Evolutionary conservation across 2,113 vertebrate genomes (phyloP).

Genomic region (Petrocephalus microphthalmus): DNA sequence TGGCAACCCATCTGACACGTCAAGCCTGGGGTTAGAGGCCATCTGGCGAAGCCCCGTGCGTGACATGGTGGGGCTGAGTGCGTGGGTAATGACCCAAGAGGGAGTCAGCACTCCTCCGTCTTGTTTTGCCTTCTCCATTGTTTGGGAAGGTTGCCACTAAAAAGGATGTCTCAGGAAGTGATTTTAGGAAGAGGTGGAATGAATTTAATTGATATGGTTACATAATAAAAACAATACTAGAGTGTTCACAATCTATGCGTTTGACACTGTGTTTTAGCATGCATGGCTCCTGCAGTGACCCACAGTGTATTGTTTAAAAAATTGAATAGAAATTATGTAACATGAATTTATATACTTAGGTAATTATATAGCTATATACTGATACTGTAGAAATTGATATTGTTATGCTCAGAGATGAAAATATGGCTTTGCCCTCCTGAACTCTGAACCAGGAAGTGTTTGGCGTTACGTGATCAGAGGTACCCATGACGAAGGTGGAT

Average conservation of each 20-base stretch:
- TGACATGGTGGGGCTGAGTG: not conserved
- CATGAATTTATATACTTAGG: not conserved
- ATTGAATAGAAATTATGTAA: not conserved
- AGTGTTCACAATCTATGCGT: not conserved
- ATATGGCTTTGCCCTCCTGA: not conserved
- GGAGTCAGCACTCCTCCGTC: not conserved
- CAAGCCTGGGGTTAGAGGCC: not conserved
- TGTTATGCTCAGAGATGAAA: not conserved
- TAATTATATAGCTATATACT: not conserved
- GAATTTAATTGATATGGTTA: not conserved
- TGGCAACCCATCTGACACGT: not conserved
- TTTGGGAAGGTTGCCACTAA: not conserved
- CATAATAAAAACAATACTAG: not conserved
- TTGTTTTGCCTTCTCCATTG: not conserved
- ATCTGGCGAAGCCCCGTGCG: not conserved
- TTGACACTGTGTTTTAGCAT: not conserved
- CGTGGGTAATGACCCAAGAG: not conserved
- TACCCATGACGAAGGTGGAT: not conserved
- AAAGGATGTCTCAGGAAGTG: not conserved
- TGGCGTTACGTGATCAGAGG: not conserved
- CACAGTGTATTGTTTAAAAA: not conserved
- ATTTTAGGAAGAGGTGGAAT: not conserved
- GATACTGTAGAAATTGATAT: not conserved
- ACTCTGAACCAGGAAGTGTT: not conserved
- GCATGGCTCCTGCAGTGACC: not conserved